Base-by-base conservation (phyloP, 2,888 invertebrate genomes). In the Ephialtes manifestator region DNA sequence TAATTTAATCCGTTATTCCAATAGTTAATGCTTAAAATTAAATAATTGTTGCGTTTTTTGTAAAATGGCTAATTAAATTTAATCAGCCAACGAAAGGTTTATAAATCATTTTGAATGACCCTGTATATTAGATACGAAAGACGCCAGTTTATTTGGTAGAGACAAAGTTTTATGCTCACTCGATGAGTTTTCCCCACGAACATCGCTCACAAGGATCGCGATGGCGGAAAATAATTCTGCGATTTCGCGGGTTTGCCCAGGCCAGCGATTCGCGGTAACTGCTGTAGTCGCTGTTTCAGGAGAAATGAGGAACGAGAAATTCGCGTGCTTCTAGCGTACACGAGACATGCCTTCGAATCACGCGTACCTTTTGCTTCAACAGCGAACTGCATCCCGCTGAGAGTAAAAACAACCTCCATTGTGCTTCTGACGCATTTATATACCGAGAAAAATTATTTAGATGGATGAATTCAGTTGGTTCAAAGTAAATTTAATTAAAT, bases 231-330 rank as follows among this genome's bases (percentile, higher is more conserved):
- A 84, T 81, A 80, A 84, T 84, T 80, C 74, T 51, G 83, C 80
- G 81, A 76, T 75, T 76, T 75, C 82, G 70, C 72, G 58, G 63
- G 55, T 77, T 70, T 63, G 78, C 82, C 63, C 68, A 79, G 60
- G 31, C 81, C 35, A 68, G 84, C 84, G 65, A 85, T 84, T 81
- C 72, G 83, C 71, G 84, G 82, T 77, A 85, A 83, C 83, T 55
- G 53, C 46, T 15, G 24, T 15, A 39, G 39, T 31, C 3, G 28
- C 43, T 11, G 20, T 68, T 20, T 18, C 31, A 13, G 51, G 28
- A 39, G 55, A 39, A 48, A 83, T 83, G 82, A 75, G 79, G 70
- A 83, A 83, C 71, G 83, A 83, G 83, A 7, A 75, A 63, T 83
- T 83, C 83, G 83, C 83, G 83, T 83, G 83, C 70, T 51, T 28